These are phyloP conservation scores for Plemyria rubiginata DNA, from an alignment of 2,888 invertebrate species.

Conservation along the genomic window DNA sequence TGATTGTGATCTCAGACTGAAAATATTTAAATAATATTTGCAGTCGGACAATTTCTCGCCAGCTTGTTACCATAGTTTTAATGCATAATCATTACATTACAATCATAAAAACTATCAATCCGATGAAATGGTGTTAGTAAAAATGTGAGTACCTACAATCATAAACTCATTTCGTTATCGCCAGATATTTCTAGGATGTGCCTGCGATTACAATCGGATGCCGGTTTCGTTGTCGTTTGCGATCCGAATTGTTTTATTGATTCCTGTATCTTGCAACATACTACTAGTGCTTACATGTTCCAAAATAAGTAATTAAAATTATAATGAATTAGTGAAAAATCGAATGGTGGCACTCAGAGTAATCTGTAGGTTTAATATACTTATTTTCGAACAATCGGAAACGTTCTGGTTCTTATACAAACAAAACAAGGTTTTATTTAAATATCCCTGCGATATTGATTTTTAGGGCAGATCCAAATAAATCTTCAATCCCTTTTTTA, in stretches of 20 bases:
- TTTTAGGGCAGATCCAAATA: background rate
- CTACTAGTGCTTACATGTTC: background rate
- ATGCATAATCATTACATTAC: background rate
- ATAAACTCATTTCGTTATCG: conserved; percentile 12
- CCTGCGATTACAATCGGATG: conserved; percentile 15
- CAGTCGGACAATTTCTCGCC: too few species aligned
- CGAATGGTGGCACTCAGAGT: too few species aligned
- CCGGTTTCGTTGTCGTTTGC: conserved; percentile 13
- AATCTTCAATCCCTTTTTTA: background rate
- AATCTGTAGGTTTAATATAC: too few species aligned
- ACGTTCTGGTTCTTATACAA: too few species aligned
- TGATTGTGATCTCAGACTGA: too few species aligned
- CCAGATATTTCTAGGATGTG: conserved; percentile 9
- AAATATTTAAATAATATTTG: too few species aligned
- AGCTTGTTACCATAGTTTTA: background rate
- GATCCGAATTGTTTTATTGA: background rate
- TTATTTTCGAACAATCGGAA: too few species aligned
- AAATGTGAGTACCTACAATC: conserved; percentile 2
- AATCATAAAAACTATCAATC: background rate
- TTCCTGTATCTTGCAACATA: background rate
- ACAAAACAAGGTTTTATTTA: too few species aligned
- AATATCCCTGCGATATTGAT: background rate
- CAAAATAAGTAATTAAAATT: too few species aligned
- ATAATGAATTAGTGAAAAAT: too few species aligned
- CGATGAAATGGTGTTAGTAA: background rate